Percentiles rank a stretch among this genome's conserved stretches.
Evolutionary conservation across 1,140 invertebrate genomes (phyloP).

Genomic region (Marisa cornuarietis): DNA sequence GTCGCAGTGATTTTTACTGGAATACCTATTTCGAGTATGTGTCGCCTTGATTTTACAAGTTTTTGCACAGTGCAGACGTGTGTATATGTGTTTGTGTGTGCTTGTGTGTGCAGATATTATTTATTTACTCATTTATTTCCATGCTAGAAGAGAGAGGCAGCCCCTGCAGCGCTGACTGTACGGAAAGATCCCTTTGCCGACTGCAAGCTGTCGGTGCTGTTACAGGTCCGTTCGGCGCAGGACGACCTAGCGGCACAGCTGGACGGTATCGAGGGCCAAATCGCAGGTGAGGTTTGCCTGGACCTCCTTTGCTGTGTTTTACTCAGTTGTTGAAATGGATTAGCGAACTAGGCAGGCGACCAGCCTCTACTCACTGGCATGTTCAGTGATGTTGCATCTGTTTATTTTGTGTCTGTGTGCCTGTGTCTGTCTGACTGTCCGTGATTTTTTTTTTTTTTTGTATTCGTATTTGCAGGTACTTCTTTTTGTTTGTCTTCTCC

Average conservation of each 20-base stretch:
- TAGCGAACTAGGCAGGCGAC: no score
- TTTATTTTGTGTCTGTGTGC: not conserved
- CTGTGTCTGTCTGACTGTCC: not conserved
- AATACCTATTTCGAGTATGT: no score
- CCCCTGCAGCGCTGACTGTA: conserved; percentile 5
- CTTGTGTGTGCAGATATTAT: not conserved
- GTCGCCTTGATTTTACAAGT: no score
- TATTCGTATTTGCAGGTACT: no score
- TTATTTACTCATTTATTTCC: not conserved
- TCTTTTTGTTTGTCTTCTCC: no score
- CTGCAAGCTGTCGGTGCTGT: conserved; percentile 42
- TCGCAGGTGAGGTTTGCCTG: conserved; percentile 27
- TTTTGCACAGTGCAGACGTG: no score
- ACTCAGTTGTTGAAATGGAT: no score
- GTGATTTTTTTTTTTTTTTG: no score
- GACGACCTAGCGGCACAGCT: conserved; percentile 35
- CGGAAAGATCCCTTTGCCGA: conserved; percentile 38
- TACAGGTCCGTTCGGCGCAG: conserved; percentile 38
- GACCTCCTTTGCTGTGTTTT: no score
- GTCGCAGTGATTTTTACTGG: no score
- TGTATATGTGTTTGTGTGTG: not conserved
- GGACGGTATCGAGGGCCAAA: conserved; percentile 38
- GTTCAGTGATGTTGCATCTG: no score
- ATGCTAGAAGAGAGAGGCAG: not conserved
- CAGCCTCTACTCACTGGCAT: no score